A percentile compares a stretch with the other conserved stretches of the same genome.
These are phyloP conservation scores for Trogon surrucura DNA, from an alignment of 2,113 vertebrate species.

Conservation along the genomic window DNA sequence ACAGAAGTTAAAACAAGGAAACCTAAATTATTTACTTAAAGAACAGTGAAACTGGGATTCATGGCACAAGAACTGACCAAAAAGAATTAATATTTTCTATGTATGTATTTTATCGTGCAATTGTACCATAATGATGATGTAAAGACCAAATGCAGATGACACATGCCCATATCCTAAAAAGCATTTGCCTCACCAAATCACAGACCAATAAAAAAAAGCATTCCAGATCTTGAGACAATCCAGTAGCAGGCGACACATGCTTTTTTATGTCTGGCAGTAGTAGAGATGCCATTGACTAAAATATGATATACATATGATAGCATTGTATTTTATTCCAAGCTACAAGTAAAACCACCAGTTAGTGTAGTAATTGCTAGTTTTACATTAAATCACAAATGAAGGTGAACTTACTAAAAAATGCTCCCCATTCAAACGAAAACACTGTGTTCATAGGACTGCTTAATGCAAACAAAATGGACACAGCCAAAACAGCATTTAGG, in stretches of 20 bases:
- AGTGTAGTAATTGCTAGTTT: neutral
- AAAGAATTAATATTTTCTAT: neutral
- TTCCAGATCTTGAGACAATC: neutral
- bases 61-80: neutral
- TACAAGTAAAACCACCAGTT: neutral
- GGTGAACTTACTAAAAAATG: neutral
- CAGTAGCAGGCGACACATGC: neutral
- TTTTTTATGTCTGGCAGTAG: neutral
- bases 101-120: neutral
- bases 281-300: neutral
- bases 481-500: rapidly evolving
- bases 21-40: neutral
- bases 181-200: neutral
- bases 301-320: too few species aligned
- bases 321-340: neutral
- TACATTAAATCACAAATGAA: neutral
- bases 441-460: neutral
- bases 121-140: neutral
- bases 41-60: neutral
- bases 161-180: neutral
- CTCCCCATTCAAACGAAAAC: neutral
- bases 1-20: neutral
- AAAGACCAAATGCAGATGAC: neutral
- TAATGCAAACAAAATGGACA: neutral
- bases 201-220: neutral